Evolutionary conservation across 2,888 invertebrate genomes (phyloP).

Genomic region (Xanthorhoe spadicearia): DNA sequence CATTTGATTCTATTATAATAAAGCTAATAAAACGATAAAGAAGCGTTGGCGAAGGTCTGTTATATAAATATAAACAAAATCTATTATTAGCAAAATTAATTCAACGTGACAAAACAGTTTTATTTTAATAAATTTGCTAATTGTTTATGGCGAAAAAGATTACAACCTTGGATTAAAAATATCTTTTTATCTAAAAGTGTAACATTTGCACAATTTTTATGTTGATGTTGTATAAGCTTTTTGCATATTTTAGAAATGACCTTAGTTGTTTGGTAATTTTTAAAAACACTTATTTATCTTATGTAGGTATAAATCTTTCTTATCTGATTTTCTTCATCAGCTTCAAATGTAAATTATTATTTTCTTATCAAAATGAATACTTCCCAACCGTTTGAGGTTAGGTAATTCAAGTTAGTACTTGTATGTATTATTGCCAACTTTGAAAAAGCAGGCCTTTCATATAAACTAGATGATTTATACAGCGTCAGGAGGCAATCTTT

Average conservation of each 20-base stretch:
- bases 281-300: constrained; percentile 9
- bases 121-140: background rate
- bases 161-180: constrained; percentile 15
- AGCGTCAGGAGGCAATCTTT: no score
- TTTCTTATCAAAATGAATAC: no score
- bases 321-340: constrained; percentile 18
- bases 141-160: background rate
- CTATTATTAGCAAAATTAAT: background rate
- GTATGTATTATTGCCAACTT: no score
- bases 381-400: no score
- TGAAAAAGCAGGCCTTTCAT: no score
- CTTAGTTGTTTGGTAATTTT: constrained; percentile 17
- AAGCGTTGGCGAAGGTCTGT: no score
- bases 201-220: constrained; percentile 18
- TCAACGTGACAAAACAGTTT: background rate
- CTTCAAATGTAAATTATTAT: background rate
- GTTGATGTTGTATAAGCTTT: constrained; percentile 11
- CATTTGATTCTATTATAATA: no score
- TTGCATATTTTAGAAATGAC: constrained; percentile 21
- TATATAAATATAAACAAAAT: background rate
- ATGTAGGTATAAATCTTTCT: constrained; percentile 6
- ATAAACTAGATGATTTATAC: no score
- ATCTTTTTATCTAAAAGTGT: constrained; percentile 1
- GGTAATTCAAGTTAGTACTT: no score
- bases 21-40: no score